Base-by-base conservation (phyloP, 2,888 invertebrate genomes). In the Platerodrilus igneus region DNA sequence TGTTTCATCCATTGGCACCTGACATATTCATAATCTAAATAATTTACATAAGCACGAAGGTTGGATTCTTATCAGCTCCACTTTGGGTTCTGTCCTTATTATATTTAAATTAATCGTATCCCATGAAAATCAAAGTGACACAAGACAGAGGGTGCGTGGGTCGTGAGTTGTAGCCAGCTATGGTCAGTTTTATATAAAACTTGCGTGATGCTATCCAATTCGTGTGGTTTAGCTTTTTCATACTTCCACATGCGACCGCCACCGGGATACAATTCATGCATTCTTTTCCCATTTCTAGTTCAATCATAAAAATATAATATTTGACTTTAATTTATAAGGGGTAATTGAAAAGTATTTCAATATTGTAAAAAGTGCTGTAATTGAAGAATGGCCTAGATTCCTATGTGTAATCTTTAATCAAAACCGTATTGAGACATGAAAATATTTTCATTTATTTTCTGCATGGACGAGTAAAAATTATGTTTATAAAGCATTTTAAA, bases 131-230 rank as follows among this genome's bases (percentile, higher is more conserved):
- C 56, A 49, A 56, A 60, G 61, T 59, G 59, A 58, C 59, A 59
- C 53, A 56, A 51, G 53, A 49, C 58, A 54, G 58, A 57, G 59
- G 57, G 57, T 49, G 58, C 55, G 58, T 58, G 59, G 58, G 58
- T 45, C 49, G 56, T n/a, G n/a, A n/a, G n/a, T n/a, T n/a, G n/a
- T n/a, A n/a, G n/a, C n/a, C n/a, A n/a, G n/a, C n/a, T n/a, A 39
- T 56, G 56, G 58, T 57, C 59, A 57, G 55, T 56, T 56, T 50
- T 45, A 48, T 46, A 46, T n/a, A n/a, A n/a, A 52, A 41, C 30
- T 59, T 59, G 60, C 60, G 60, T 59, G 60, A n/a, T n/a, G n/a
- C 50, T 47, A 42, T 48, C 52, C 43, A 43, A 46, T 39, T 47
- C 50, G 52, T 52, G n/a, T n/a, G n/a, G n/a, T n/a, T n/a, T n/a